Conservation (phyloP, 2,888 invertebrate genomes). For the Drymonia ruficornis region DNA sequence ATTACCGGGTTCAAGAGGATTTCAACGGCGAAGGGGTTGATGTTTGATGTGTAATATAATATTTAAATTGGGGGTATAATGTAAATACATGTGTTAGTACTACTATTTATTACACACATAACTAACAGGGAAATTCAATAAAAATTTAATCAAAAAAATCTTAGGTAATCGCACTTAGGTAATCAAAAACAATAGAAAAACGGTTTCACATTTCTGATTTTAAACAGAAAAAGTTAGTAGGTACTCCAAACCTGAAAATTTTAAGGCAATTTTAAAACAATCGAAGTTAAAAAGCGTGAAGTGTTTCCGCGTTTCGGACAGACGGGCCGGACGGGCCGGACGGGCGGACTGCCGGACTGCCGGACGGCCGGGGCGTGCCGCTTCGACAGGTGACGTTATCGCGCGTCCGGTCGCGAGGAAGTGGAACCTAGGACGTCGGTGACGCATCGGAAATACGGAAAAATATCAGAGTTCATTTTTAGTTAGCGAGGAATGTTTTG, state of each 20-base stretch:
- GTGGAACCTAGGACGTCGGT: slow-evolving; percentile 5
- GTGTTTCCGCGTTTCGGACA: slow-evolving; percentile 11
- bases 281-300: slow-evolving; percentile 9
- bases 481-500: neutral
- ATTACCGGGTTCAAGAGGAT: neutral
- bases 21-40: neutral
- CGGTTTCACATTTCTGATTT: neutral
- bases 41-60: neutral
- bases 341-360: neutral
- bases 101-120: too few relatives aligned
- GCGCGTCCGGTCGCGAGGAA: slow-evolving; percentile 13
- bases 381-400: slow-evolving; percentile 22
- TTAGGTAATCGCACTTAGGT: too few relatives aligned
- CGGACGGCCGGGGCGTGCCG: slow-evolving; percentile 1
- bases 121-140: too few relatives aligned
- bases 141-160: too few relatives aligned
- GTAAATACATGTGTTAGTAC: neutral
- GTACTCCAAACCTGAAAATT: neutral
- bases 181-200: too few relatives aligned
- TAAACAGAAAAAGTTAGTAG: neutral
- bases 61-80: neutral
- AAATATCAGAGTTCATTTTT: neutral
- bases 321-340: neutral
- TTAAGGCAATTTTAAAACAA: neutral
- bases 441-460: slow-evolving; percentile 7